Conservation (phyloP, 2,888 invertebrate species). For the Crossocerus cetratus region DNA sequence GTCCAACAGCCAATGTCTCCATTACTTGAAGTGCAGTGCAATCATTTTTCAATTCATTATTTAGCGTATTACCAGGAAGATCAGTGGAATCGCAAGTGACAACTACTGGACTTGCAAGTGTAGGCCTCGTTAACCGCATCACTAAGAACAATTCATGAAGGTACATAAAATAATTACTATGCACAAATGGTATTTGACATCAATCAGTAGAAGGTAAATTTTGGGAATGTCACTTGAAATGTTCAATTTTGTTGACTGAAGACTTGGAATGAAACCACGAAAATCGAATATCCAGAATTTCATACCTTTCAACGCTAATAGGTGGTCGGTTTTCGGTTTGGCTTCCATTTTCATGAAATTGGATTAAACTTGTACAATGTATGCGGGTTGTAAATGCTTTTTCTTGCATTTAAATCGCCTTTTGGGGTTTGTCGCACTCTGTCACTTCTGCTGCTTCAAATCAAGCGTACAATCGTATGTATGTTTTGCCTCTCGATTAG, state of each 20-base stretch:
- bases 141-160: constrained; percentile 78
- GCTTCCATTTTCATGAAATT: constrained; percentile 78
- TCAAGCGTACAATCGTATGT: no score
- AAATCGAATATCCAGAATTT: constrained; percentile 1
- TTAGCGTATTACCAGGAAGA: constrained; percentile 89
- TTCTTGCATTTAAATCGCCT: no score
- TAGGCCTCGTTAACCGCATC: constrained; percentile 96
- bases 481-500: no score
- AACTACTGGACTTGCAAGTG: constrained; percentile 88
- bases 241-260: neutral
- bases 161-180: neutral
- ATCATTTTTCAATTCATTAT: constrained; percentile 88
- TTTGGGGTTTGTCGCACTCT: no score
- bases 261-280: no score
- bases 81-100: constrained; percentile 92
- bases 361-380: no score
- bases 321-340: constrained; percentile 81
- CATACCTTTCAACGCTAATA: constrained; percentile 80
- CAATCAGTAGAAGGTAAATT: no score
- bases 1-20: constrained; percentile 90
- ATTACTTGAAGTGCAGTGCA: constrained; percentile 89
- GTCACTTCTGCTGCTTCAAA: no score
- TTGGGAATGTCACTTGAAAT: no score
- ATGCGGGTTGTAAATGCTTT: no score
- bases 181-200: neutral